Evolutionary conservation across 2,797 vertebrate species (phyloP).

Genomic region (Poecilia velifera): DNA sequence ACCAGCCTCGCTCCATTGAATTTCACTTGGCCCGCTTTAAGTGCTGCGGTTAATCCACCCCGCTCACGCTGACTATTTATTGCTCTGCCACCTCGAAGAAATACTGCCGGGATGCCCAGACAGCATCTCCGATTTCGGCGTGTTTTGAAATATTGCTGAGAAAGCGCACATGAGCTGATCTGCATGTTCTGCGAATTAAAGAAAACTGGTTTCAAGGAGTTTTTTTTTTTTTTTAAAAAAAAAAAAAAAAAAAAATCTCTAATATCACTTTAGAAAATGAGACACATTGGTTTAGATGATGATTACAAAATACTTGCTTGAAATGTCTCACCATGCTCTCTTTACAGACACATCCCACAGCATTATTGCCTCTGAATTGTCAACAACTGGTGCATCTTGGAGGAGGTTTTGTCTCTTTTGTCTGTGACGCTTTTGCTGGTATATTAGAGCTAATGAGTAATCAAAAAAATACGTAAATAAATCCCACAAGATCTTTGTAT

Average conservation of each 20-base stretch:
- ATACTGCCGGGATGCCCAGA: constrained; percentile 38
- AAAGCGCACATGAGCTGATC: neutral
- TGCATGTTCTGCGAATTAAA: constrained; percentile 35
- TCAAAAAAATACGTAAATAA: neutral
- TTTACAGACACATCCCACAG: constrained; percentile 56
- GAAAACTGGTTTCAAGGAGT: constrained; percentile 20
- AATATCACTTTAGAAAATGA: neutral
- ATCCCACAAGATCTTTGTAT: constrained; percentile 20
- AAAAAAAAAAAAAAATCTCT: constrained; percentile 10
- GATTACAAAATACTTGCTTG: constrained; percentile 49
- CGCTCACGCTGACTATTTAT: constrained; percentile 40
- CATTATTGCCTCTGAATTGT: constrained; percentile 62
- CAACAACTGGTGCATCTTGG: constrained; percentile 52
- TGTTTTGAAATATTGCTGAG: constrained; percentile 22
- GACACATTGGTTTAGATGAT: constrained; percentile 36
- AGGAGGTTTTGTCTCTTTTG: constrained; percentile 52
- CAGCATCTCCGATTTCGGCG: constrained; percentile 12
- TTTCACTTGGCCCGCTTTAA: constrained; percentile 53
- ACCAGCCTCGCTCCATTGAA: constrained; percentile 46
- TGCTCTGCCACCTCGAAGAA: constrained; percentile 36
- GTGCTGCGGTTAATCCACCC: constrained; percentile 30
- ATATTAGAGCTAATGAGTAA: constrained; percentile 9
- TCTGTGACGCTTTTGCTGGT: constrained; percentile 33
- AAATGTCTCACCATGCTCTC: constrained; percentile 58
- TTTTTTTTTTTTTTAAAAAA: too few species aligned